These are phyloP conservation scores for Drosophila asahinai DNA, from an alignment of 1,140 invertebrate species.

Conservation along the genomic window DNA sequence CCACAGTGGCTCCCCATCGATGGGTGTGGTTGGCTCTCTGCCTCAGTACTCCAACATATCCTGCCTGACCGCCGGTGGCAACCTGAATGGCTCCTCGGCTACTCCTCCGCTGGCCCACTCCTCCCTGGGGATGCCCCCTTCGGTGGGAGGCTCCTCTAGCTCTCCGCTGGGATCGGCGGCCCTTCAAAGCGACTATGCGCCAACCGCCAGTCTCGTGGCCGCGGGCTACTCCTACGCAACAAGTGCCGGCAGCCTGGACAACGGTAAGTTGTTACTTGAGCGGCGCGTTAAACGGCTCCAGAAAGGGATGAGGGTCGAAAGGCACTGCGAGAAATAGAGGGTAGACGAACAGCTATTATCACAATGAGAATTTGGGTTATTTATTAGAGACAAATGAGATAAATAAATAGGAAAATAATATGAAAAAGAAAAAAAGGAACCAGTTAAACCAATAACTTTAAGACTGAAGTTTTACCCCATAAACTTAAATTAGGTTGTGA, in stretches of 20 bases:
- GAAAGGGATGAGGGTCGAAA: conserved; percentile 11
- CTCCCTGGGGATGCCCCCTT: conserved; percentile 43
- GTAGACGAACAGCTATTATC: neutral
- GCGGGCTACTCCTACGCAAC: conserved; percentile 79
- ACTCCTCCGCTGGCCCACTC: conserved; percentile 76
- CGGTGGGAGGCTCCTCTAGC: conserved; percentile 38
- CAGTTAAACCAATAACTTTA: too few relatives aligned
- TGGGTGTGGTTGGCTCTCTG: conserved; percentile 54
- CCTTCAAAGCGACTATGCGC: conserved; percentile 79
- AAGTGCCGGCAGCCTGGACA: conserved; percentile 76
- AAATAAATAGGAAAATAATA: too few relatives aligned
- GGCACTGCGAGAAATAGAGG: conserved; percentile 6
- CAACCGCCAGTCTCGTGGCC: conserved; percentile 74
- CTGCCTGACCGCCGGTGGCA: conserved; percentile 62
- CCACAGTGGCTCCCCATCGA: conserved; percentile 53
- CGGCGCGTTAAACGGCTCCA: neutral
- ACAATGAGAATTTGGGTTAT: accelerated
- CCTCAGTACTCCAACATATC: conserved; percentile 81
- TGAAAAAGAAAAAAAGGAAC: too few relatives aligned
- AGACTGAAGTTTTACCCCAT: too few relatives aligned
- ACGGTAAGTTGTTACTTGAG: conserved; percentile 68
- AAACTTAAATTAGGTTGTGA: too few relatives aligned
- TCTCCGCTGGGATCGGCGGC: conserved; percentile 53
- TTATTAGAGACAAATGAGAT: too few relatives aligned
- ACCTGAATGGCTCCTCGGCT: conserved; percentile 59